Evolutionary conservation across 2,888 invertebrate genomes (phyloP).

Genomic region (Carabus problematicus): DNA sequence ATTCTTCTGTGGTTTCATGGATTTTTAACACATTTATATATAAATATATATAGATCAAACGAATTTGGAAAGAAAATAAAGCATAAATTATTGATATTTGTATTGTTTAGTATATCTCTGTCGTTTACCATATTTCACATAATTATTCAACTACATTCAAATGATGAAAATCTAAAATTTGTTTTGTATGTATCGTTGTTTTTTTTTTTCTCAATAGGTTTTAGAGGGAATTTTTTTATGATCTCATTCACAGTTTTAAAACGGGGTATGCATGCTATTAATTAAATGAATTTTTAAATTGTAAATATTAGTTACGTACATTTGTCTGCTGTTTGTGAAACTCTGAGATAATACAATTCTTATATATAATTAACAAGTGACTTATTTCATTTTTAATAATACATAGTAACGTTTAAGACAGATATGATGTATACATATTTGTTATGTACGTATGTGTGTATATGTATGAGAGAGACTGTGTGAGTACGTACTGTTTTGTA

Average conservation of each 20-base stretch:
- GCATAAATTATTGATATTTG: conserved; percentile 40
- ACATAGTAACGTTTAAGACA: too few species aligned
- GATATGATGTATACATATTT: too few species aligned
- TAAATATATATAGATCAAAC: conserved; percentile 12
- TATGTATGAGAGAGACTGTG: too few species aligned
- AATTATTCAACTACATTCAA: conserved; percentile 3
- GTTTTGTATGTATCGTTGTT: conserved; percentile 18
- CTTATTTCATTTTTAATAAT: too few species aligned
- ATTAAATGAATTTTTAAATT: not conserved
- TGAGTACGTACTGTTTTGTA: too few species aligned
- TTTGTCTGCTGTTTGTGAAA: too few species aligned
- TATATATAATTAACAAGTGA: too few species aligned
- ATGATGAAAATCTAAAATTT: not conserved
- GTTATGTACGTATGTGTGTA: too few species aligned
- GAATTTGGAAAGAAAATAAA: conserved; percentile 39
- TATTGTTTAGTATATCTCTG: conserved; percentile 37
- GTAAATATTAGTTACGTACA: not conserved
- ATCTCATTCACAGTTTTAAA: not conserved
- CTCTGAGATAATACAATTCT: too few species aligned
- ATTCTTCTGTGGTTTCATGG: conserved; percentile 25
- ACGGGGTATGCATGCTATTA: not conserved
- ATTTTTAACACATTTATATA: conserved; percentile 38
- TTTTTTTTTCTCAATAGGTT: conserved; percentile 19
- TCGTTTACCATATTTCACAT: conserved; percentile 35
- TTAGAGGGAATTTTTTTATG: not conserved